These are phyloP conservation scores for Fragum sueziense DNA, from an alignment of 2,888 invertebrate genomes.

Conservation along the genomic window DNA sequence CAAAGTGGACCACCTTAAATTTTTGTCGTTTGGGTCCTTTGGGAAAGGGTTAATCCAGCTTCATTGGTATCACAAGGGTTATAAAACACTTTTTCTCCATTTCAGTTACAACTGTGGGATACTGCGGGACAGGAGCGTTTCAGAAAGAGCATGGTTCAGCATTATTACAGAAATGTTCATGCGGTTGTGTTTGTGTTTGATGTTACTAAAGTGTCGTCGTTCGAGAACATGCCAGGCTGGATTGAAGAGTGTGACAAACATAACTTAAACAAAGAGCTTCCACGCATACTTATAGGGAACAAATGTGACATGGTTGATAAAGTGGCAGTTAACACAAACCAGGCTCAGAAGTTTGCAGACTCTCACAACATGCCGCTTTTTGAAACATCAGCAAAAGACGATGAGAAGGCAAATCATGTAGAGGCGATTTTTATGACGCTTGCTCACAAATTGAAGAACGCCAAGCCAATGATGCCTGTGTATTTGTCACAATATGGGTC, in stretches of 20 bases:
- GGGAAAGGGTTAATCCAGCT: too few species aligned
- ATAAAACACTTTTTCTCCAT: too few species aligned
- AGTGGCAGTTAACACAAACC: constrained; percentile 87
- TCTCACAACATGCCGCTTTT: constrained; percentile 88
- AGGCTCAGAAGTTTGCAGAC: constrained; percentile 86
- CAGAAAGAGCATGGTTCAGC: constrained; percentile 91
- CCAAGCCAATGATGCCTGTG: constrained; percentile 85
- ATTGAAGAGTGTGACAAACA: constrained; percentile 89
- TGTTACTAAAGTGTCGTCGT: constrained; percentile 87
- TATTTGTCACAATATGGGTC: constrained; percentile 62
- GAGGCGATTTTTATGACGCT: constrained; percentile 92
- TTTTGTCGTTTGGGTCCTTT: too few species aligned
- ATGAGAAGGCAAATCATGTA: constrained; percentile 89
- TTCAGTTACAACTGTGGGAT: constrained; percentile 89
- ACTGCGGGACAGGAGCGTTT: constrained; percentile 93
- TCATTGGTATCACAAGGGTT: too few species aligned
- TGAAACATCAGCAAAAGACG: constrained; percentile 91
- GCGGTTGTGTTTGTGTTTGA: constrained; percentile 94
- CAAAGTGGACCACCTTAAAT: too few species aligned
- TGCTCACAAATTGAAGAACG: constrained; percentile 89
- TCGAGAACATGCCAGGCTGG: constrained; percentile 88
- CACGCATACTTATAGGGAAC: constrained; percentile 90
- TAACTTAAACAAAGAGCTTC: constrained; percentile 86
- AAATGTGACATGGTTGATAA: constrained; percentile 87
- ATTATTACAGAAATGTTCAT: constrained; percentile 92